Conservation (phyloP, 2,113 vertebrate species). For the Colius striatus region DNA sequence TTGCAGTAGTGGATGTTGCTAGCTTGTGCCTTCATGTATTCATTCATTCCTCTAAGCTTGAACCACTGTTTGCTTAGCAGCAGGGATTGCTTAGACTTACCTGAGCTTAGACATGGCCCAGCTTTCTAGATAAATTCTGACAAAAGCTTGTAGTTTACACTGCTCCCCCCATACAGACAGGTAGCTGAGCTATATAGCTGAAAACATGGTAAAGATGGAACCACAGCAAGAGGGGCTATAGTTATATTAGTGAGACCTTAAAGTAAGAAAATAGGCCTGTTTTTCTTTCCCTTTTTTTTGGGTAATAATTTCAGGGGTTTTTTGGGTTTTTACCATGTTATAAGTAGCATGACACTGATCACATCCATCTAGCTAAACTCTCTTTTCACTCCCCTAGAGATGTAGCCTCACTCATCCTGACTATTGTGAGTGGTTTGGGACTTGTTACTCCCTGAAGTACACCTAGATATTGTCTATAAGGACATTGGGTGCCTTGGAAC, state of each 20-base stretch:
- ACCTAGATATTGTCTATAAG: not conserved
- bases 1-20: not conserved
- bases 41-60: not conserved
- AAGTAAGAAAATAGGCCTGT: not conserved
- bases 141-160: not conserved
- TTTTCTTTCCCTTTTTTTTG: not conserved
- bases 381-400: not conserved
- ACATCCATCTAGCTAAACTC: not conserved
- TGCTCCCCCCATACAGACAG: not conserved
- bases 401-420: not conserved
- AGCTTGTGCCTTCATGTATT: not conserved
- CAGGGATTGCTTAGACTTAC: not conserved
- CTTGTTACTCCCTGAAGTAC: not conserved
- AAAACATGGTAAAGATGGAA: not conserved
- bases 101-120: not conserved
- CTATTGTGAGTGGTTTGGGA: not conserved
- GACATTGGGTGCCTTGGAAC: not conserved
- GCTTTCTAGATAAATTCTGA: not conserved
- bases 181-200: not conserved
- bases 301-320: rapidly evolving
- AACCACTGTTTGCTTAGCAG: not conserved
- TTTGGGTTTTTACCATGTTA: not conserved
- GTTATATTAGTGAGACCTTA: not conserved
- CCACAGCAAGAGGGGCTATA: not conserved
- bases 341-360: not conserved